A percentile compares a stretch with the other conserved stretches of the same genome.
These are phyloP conservation scores for Chamaetylas fuelleborni DNA, from an alignment of 2,113 vertebrate species.

Conservation along the genomic window DNA sequence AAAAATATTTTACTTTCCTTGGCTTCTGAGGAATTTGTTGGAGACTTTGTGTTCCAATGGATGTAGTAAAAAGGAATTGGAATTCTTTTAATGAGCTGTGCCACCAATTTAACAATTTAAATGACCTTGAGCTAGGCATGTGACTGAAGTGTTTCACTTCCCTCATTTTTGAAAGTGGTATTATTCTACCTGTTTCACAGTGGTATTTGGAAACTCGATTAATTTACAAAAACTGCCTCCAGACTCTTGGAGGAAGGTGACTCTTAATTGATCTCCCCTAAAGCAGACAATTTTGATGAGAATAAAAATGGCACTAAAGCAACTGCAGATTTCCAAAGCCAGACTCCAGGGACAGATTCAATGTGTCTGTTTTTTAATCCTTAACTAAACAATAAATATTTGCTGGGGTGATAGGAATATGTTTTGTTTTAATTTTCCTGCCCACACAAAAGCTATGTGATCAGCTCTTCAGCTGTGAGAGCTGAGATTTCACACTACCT, in stretches of 20 bases:
- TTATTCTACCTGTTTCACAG: neutral
- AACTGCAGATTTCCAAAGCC: neutral
- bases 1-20: neutral
- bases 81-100: neutral
- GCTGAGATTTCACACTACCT: neutral
- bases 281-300: constrained; percentile 41
- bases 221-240: constrained; percentile 43
- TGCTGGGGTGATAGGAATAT: neutral
- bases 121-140: neutral
- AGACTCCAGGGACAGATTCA: neutral
- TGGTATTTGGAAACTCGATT: neutral
- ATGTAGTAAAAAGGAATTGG: neutral
- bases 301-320: constrained; percentile 5
- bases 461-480: neutral
- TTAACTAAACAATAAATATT: constrained; percentile 30
- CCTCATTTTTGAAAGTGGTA: neutral
- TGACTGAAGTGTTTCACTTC: neutral
- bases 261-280: constrained; percentile 39
- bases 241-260: constrained; percentile 28
- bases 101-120: neutral
- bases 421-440: neutral
- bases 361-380: neutral
- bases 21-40: neutral
- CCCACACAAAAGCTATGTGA: neutral
- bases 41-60: neutral